phyloP scores from a whole-genome alignment of 2,888 invertebrate species.

The Euspilapteryx auroguttella region DNA sequence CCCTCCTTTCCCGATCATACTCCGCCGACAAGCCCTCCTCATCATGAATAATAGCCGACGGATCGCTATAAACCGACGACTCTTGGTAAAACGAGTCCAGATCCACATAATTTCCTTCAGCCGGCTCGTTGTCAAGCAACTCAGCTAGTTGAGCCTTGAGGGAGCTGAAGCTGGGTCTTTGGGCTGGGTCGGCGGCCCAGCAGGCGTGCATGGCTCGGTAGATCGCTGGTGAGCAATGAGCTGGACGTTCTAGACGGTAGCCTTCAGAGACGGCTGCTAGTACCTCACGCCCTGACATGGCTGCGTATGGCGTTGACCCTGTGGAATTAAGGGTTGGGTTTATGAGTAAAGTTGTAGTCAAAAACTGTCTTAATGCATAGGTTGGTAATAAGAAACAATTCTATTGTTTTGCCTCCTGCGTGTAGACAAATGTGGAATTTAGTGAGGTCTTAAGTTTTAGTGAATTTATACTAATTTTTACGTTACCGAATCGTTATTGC shows the following conservation, averaged over 20 bases:
- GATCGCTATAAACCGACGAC: slow-evolving; percentile 59
- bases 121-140: slow-evolving; percentile 61
- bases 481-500: no score
- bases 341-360: no score
- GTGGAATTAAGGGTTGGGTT: no score
- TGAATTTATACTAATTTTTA: no score
- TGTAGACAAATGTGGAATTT: no score
- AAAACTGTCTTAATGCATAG: no score
- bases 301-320: slow-evolving; percentile 87
- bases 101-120: slow-evolving; percentile 69
- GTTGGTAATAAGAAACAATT: no score
- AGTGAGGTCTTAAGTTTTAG: no score
- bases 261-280: slow-evolving; percentile 78
- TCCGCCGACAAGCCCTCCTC: slow-evolving; percentile 51
- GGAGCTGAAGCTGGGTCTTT: slow-evolving; percentile 72
- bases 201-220: slow-evolving; percentile 55
- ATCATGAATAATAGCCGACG: slow-evolving; percentile 51
- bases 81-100: slow-evolving; percentile 68
- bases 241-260: slow-evolving; percentile 75
- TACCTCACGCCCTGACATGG: slow-evolving; percentile 82
- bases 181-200: slow-evolving; percentile 70
- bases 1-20: slow-evolving; percentile 41
- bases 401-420: no score
- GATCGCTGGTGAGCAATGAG: slow-evolving; percentile 70
- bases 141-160: slow-evolving; percentile 62